Evolutionary conservation across 2,797 vertebrate genomes (phyloP).

Genomic region (Uromys caudimaculatus): DNA sequence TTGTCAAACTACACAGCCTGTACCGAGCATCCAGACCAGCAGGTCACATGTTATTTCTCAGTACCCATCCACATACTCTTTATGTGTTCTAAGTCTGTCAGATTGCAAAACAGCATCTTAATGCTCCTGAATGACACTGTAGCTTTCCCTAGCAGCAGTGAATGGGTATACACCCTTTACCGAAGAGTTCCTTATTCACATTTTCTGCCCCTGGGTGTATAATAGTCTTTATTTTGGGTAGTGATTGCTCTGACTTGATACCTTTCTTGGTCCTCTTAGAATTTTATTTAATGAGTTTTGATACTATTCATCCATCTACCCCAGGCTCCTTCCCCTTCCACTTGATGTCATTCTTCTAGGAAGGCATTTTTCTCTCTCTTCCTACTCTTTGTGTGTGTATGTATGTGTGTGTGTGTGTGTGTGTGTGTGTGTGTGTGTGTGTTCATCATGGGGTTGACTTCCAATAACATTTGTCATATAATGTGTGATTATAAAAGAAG

Average conservation of each 20-base stretch:
- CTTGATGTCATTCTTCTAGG: background rate
- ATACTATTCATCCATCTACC: background rate
- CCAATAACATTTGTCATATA: background rate
- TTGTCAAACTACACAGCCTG: background rate
- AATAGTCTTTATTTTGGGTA: background rate
- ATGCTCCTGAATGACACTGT: background rate
- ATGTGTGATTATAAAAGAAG: background rate
- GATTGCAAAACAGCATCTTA: background rate
- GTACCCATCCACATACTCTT: background rate
- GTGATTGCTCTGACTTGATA: background rate
- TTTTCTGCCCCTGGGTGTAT: background rate
- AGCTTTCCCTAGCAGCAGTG: background rate
- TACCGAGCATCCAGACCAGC: too few relatives aligned
- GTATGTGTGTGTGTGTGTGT: background rate
- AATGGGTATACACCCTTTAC: background rate
- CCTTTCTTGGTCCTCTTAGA: background rate
- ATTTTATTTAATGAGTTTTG: background rate
- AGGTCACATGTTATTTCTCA: background rate
- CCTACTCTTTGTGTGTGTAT: background rate
- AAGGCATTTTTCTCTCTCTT: background rate
- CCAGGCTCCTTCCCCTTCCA: background rate
- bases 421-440: background rate
- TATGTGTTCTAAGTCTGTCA: background rate
- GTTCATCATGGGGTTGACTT: background rate
- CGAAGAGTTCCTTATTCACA: background rate